Evolutionary conservation across 2,113 vertebrate species (phyloP).

Genomic region (Phrynocephalus versicolor): DNA sequence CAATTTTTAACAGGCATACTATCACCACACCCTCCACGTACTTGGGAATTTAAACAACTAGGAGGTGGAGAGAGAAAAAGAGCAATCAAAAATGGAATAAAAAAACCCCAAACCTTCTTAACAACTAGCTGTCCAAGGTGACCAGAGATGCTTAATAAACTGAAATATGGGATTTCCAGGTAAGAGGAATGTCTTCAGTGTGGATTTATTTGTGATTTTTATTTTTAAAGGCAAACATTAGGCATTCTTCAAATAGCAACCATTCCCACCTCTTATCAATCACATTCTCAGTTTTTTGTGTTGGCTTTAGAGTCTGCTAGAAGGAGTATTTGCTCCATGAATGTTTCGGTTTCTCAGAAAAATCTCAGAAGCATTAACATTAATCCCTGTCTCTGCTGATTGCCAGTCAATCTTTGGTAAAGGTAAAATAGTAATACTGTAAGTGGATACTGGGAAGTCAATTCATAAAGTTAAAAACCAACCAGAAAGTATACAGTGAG

Average conservation of each 20-base stretch:
- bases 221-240: not conserved
- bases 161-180: not conserved
- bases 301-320: not conserved
- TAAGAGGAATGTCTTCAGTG: not conserved
- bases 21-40: not conserved
- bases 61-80: not conserved
- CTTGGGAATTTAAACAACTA: not conserved
- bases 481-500: not conserved
- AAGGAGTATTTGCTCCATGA: not conserved
- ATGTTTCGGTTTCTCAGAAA: not conserved
- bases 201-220: slow-evolving; percentile 32
- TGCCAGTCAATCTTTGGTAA: not conserved
- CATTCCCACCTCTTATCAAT: not conserved
- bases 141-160: not conserved
- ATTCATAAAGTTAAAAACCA: not conserved
- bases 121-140: not conserved
- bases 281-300: not conserved
- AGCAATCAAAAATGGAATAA: not conserved
- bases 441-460: too few relatives aligned
- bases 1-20: not conserved
- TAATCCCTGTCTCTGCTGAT: not conserved
- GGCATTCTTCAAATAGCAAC: not conserved
- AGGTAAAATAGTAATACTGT: too few relatives aligned
- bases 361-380: not conserved
- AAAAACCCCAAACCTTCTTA: too few relatives aligned